Conservation (phyloP, 2,113 vertebrate genomes). For the Chloropsis cyanopogon region DNA sequence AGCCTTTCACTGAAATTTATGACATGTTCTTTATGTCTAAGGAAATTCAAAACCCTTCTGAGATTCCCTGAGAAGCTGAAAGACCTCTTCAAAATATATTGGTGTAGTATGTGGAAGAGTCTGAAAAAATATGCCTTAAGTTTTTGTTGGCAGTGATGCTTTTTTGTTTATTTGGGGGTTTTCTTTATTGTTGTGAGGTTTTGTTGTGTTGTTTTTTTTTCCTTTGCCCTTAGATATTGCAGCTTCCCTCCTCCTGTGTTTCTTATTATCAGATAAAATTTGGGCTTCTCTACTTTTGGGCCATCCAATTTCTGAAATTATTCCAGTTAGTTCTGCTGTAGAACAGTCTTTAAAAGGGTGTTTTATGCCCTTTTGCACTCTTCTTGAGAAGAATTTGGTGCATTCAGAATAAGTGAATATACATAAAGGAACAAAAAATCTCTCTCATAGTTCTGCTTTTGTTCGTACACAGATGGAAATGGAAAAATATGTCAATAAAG, state of each 20-base stretch:
- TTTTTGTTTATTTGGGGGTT: neutral
- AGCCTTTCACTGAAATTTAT: conserved; percentile 11
- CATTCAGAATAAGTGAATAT: neutral
- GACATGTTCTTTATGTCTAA: conserved; percentile 34
- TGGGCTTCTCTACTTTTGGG: neutral
- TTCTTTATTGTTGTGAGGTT: neutral
- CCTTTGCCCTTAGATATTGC: neutral
- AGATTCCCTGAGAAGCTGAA: conserved; percentile 20
- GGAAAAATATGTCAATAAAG: neutral
- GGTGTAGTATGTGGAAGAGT: neutral
- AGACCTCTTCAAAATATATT: conserved; percentile 45
- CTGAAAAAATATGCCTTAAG: conserved; percentile 19
- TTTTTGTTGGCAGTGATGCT: neutral
- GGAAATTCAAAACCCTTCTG: conserved; percentile 47
- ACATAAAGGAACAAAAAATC: neutral
- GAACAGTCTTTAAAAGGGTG: neutral
- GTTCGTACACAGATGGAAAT: neutral
- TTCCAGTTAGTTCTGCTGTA: neutral
- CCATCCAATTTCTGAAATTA: neutral
- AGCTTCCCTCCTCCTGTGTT: neutral
- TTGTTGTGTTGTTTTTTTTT: neutral
- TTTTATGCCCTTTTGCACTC: neutral
- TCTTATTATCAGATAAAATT: neutral
- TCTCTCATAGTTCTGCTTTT: neutral
- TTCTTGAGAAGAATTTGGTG: neutral